Base-by-base conservation (phyloP, 2,113 vertebrate genomes). In the Columbina picui region DNA sequence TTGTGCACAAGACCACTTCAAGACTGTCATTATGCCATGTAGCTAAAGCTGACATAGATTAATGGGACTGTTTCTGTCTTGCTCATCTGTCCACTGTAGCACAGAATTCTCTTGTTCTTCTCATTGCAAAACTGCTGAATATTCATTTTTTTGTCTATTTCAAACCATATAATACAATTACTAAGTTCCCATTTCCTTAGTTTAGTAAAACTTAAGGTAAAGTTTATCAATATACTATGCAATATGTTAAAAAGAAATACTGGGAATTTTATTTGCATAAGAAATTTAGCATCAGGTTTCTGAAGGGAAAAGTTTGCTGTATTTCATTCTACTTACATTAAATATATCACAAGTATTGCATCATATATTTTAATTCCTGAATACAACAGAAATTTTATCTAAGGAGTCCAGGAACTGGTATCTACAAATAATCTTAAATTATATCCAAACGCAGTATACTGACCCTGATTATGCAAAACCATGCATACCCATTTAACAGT, bases 1-100 rank as follows among this genome's bases (percentile, higher is more conserved):
- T 71, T 55, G 76, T 79, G 85, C 78, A 92, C 47, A 93, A 94
- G 79, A 81, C 87, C 25, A 71, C 65, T 84, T 94, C 84, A 80
- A 73, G 65, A 50, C 71, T 83, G 53, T 91, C 68, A 67, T 87
- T 69, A 78, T 17, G 60, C 30, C 38, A 50, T 9, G 18, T 74
- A 90, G 41, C 73, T 76, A 61, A 89, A 96, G 57, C 34, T 84
- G 93, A 65, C n/a, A 27, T 29, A 84, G 68, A 94, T 95, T 49
- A 68, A 94, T 75, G 86, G 47, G 14, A 18, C 94, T 92, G 38
- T 76, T 97, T 94, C 84, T 79, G 41, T 61, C 41, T 60, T 74
- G 69, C 79, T 94, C 87, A 87, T 84, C 93, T 83, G 67, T 52
- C 87, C 47, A 52, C 30, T 71, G 68, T 47, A 91, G 53, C 80